Evolutionary conservation across 2,113 vertebrate species (phyloP).

Genomic region (Clarias gariepinus): DNA sequence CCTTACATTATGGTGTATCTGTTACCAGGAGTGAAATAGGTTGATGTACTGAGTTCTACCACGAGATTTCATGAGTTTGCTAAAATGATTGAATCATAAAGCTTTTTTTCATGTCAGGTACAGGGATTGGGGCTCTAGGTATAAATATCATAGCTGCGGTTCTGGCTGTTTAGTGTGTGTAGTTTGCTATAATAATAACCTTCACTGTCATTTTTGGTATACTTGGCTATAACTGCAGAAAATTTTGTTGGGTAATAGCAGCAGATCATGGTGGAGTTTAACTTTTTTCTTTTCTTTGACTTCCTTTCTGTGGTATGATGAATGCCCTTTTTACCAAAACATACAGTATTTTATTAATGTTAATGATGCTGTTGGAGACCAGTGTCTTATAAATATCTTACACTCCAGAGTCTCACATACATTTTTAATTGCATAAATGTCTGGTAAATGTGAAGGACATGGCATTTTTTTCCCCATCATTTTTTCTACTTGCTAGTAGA

Average conservation of each 20-base stretch:
- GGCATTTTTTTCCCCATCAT: not conserved
- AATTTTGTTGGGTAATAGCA: not conserved
- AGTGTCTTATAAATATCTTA: not conserved
- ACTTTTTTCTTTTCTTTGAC: no score
- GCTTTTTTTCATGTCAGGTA: not conserved
- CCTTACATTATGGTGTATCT: not conserved
- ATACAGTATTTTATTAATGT: not conserved
- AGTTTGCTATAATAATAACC: conserved; percentile 1
- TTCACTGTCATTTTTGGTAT: not conserved
- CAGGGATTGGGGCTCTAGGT: not conserved
- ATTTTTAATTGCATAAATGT: not conserved
- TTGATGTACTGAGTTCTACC: not conserved
- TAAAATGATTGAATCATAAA: not conserved
- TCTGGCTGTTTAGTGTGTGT: not conserved
- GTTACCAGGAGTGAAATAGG: not conserved
- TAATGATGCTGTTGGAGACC: not conserved
- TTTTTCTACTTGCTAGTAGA: not conserved
- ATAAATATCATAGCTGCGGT: not conserved
- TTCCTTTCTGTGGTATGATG: not conserved
- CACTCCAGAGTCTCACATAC: not conserved
- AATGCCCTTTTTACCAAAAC: not conserved
- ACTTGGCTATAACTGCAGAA: not conserved
- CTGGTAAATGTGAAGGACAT: not conserved
- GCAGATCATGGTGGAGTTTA: not conserved
- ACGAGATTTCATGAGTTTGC: not conserved